Evolutionary conservation across 64 coral and sea anemone species (phyloP).

Genomic region (Anthopleura sola): DNA sequence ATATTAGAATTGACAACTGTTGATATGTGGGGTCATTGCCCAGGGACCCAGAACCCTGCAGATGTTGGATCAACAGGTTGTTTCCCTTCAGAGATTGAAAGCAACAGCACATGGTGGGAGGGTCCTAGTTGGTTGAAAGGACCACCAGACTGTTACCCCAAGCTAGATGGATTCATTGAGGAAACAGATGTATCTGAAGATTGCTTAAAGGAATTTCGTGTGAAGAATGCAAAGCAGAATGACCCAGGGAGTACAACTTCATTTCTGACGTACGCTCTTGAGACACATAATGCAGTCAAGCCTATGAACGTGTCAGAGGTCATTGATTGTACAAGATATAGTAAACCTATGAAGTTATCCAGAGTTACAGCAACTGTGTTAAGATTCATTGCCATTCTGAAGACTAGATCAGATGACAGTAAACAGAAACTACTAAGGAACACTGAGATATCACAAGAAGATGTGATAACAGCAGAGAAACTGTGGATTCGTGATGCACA

Average conservation of each 20-base stretch:
- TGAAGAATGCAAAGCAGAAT: background rate
- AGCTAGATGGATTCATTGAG: background rate
- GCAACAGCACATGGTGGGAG: conserved; percentile 23
- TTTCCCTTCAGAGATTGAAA: conserved; percentile 7
- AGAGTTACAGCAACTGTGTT: conserved; percentile 55
- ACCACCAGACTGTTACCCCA: conserved; percentile 29
- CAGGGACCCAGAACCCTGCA: conserved; percentile 33
- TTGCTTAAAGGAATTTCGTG: conserved; percentile 29
- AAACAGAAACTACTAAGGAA: background rate
- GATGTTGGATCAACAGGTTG: conserved; percentile 31
- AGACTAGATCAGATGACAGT: background rate
- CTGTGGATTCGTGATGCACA: conserved; percentile 59
- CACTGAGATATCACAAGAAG: conserved; percentile 31
- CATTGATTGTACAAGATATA: conserved; percentile 59
- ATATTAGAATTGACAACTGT: conserved; percentile 31
- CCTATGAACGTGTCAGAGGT: conserved; percentile 35
- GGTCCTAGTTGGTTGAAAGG: conserved; percentile 13
- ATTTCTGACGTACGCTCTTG: background rate
- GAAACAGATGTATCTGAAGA: conserved; percentile 15
- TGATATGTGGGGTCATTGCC: conserved; percentile 36
- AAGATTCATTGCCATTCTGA: conserved; percentile 45
- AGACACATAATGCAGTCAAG: background rate
- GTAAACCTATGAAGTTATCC: conserved; percentile 38
- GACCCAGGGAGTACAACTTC: background rate
- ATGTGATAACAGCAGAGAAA: conserved; percentile 32